Evolutionary conservation across 2,797 vertebrate species (phyloP).

Genomic region (Macropus fuliginosus): DNA sequence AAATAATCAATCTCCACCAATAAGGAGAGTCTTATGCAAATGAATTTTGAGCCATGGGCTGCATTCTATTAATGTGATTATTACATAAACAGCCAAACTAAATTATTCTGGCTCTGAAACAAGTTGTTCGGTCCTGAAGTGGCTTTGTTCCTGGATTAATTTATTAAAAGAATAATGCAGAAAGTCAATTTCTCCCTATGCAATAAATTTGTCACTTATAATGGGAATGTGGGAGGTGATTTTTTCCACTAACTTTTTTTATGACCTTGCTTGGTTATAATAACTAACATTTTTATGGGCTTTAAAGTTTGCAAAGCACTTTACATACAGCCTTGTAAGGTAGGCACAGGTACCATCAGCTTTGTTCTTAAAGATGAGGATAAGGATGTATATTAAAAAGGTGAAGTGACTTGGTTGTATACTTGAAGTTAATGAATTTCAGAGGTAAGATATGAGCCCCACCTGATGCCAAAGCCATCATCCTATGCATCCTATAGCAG

Average conservation of each 20-base stretch:
- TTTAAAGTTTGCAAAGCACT: neutral
- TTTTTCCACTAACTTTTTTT: neutral
- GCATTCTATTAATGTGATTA: neutral
- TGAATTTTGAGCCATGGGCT: neutral
- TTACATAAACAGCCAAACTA: neutral
- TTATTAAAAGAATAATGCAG: neutral
- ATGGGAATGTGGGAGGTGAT: neutral
- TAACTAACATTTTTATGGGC: neutral
- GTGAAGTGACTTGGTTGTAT: neutral
- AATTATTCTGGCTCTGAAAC: neutral
- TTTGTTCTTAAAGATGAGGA: neutral
- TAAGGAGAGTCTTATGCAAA: neutral
- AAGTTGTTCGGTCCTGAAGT: neutral
- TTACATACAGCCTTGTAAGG: neutral
- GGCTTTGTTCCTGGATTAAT: neutral
- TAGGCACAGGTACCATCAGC: neutral
- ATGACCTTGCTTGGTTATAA: neutral
- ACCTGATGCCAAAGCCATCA: neutral
- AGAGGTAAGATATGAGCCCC: neutral
- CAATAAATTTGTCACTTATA: neutral
- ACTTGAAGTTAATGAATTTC: neutral
- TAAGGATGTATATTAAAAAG: neutral
- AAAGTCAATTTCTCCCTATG: neutral
- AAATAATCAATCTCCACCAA: neutral
- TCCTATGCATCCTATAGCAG: neutral